Evolutionary conservation across 2,888 invertebrate species (phyloP).

Genomic region (Drosophila mimetica): DNA sequence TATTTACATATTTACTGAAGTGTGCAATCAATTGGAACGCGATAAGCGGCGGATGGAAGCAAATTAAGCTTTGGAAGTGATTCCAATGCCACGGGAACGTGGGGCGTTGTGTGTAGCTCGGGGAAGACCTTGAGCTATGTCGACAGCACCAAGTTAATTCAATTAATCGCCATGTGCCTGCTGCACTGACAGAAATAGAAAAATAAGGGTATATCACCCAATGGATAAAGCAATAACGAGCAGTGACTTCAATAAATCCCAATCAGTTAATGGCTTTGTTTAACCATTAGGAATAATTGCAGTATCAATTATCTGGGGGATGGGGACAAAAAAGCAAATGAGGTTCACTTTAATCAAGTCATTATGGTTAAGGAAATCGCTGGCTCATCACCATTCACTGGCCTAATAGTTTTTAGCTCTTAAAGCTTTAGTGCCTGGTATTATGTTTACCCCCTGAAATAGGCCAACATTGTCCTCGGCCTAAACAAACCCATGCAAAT

Average conservation of each 20-base stretch:
- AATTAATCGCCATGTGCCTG: slow-evolving; percentile 30
- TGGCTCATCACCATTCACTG: slow-evolving; percentile 15
- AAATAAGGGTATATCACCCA: neutral
- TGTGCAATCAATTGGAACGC: slow-evolving; percentile 65
- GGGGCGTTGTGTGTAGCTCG: slow-evolving; percentile 17
- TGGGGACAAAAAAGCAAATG: slow-evolving; percentile 2
- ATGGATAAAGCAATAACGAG: neutral
- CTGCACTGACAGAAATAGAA: slow-evolving; percentile 21
- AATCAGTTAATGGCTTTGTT: slow-evolving; percentile 24
- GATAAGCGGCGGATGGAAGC: slow-evolving; percentile 54
- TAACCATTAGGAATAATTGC: slow-evolving; percentile 20
- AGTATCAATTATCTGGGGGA: slow-evolving; percentile 16
- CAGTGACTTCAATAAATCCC: slow-evolving; percentile 4
- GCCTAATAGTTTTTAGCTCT: slow-evolving; percentile 20
- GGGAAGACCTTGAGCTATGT: slow-evolving; percentile 24
- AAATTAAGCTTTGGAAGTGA: slow-evolving; percentile 40
- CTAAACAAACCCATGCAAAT: slow-evolving; percentile 32
- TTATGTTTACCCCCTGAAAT: slow-evolving; percentile 1
- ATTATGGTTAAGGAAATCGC: slow-evolving; percentile 16
- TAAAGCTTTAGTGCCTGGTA: slow-evolving; percentile 4
- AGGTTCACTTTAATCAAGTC: slow-evolving; percentile 29
- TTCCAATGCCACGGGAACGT: slow-evolving; percentile 21
- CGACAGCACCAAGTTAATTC: slow-evolving; percentile 39
- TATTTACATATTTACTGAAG: slow-evolving; percentile 52
- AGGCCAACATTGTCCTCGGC: slow-evolving; percentile 8